Conservation (phyloP, 2,113 vertebrate genomes). For the Chaetodon trifascialis region DNA sequence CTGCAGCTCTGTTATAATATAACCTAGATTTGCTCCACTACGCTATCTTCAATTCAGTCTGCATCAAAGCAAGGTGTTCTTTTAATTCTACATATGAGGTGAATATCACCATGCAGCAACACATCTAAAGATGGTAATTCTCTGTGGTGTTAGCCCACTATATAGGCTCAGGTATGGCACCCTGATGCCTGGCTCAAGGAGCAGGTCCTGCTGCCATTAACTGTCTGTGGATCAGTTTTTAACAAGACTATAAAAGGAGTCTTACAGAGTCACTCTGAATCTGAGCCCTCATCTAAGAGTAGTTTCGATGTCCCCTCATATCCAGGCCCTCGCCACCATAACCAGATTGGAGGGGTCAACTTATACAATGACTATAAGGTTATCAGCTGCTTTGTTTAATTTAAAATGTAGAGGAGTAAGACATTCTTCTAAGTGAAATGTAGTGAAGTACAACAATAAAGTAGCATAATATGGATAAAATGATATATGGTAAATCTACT, state of each 20-base stretch:
- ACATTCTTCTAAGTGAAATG: neutral
- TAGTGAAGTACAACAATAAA: neutral
- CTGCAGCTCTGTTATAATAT: constrained; percentile 27
- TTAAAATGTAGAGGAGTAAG: neutral
- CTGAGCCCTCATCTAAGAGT: neutral
- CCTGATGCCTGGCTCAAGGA: neutral
- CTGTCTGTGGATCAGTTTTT: neutral
- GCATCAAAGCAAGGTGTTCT: neutral
- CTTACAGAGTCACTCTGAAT: neutral
- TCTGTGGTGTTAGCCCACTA: neutral
- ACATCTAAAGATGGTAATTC: neutral
- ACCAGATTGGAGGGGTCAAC: neutral
- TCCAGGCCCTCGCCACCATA: neutral
- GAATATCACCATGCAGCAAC: neutral
- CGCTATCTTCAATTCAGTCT: neutral
- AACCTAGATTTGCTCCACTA: constrained; percentile 17
- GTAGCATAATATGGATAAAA: neutral
- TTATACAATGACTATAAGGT: neutral
- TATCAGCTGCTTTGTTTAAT: neutral
- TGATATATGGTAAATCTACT: neutral
- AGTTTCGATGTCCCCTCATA: neutral
- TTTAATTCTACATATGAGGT: neutral
- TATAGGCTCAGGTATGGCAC: neutral
- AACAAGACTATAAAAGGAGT: neutral
- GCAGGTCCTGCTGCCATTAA: neutral